Base-by-base conservation (phyloP, 2,113 vertebrate species). In the Mohoua ochrocephala region DNA sequence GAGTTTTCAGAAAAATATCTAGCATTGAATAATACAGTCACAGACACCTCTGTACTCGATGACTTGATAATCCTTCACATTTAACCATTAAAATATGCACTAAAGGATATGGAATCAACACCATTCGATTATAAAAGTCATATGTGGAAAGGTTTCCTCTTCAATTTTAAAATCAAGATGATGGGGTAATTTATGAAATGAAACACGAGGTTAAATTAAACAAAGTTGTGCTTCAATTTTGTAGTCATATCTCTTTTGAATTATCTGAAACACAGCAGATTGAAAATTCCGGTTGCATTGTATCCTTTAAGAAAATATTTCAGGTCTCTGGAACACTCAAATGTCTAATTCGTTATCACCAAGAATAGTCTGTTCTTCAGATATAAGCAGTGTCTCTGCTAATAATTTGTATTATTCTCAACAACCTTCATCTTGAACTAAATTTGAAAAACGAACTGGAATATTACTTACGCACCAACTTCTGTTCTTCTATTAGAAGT, bases 11-110 rank as follows among this genome's bases (percentile, higher is more conserved):
- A 50, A 87, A 95, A 89, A 80, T 83, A 77, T n/a, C 13, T 44
- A 70, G 15, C 41, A 74, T 75, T 78, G 60, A 93, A 71, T 60
- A 93, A 81, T 39, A 59, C 17, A 59, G 60, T 77, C 68, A 74
- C 24, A 85, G 24, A 61, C 33, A 70, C 37, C 35, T 90, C 74
- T 50, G 13, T 53, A 79, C 37, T 74, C 0, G 15, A 61, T 52
- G 83, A 87, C 49, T 93, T 94, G 59, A 91, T 88, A 90, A 93
- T 85, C 67, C 53, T 96, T 87, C 78, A 52, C 19, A 79, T 92
- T 67, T 57, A 89, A 41, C 24, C 42, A 84, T 52, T 90, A 83
- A 96, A 96, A 92, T 82, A 86, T 79, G 11, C 11, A 18, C 31
- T 27, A 82, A 92, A 75, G 69, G 23, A 82, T 52, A 27, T 74